Base-by-base conservation (phyloP, 1,140 invertebrate genomes). In the Drosophila parabipectinata region DNA sequence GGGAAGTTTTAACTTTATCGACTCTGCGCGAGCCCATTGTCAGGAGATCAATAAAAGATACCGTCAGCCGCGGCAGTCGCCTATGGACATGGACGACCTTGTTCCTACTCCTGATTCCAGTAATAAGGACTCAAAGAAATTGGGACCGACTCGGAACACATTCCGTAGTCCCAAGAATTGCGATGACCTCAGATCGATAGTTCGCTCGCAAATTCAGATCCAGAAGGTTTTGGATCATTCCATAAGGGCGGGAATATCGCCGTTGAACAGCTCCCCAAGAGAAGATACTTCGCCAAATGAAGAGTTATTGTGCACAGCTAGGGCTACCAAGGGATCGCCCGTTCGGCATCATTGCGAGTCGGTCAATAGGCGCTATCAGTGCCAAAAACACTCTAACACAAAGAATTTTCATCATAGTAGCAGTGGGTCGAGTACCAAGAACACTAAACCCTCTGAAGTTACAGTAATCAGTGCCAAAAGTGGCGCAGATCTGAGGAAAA, bases 381-480 rank as follows among this genome's bases (percentile, higher is more conserved):
- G 24, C 2, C 55, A 78, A 8, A 71, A 32, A 14, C 5, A n/a
- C 2, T 9, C 12, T 0, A 24, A 1, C 1, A 44, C 48, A 4
- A 41, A 66, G 0, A 26, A 45, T 0, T 60, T 37, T 0, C 2
- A n/a, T 1, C 34, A 37, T 3, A 37, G 12, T n/a, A 37, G 3
- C 7, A 8, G 21, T 0, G 34, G 34, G 10, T 66, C 53, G 1
- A 18, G 41, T 14, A 18, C 6, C 4, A 55, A 34, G 12, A 50
- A 52, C 21, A 55, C 71, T 0, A 45, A 34, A 5, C 15, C 4
- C 3, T 75, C 77, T 0, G n/a, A 24, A 0, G 48, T 52, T 12
- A 88, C 79, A 0, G 60, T 84, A 1, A 80, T 90, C 4, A 82
- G 87, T 12, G 45, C 55, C 1, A 84, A 77, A 9, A 88, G 80